Conservation (phyloP, 2,888 invertebrate species). For the Andrena fulva region DNA sequence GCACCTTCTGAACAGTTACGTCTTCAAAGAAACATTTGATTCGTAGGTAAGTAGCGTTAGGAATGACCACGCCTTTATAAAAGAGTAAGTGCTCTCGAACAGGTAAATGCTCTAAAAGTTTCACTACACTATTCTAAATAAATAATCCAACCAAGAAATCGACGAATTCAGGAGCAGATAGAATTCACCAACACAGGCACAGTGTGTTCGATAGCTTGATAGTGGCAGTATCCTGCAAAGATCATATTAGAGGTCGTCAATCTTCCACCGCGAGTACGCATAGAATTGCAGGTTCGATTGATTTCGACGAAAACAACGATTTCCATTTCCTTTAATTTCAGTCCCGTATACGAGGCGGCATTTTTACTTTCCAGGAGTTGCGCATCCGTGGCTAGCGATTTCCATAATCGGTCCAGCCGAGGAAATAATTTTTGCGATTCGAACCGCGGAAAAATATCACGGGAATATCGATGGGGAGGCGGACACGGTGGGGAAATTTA, state of each 20-base stretch:
- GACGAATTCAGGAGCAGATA: no score
- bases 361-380: conserved; percentile 3
- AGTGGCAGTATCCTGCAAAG: background rate
- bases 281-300: background rate
- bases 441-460: background rate
- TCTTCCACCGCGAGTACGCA: background rate
- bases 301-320: conserved; percentile 5
- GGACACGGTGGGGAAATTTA: conserved; percentile 6
- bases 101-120: no score
- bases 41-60: no score
- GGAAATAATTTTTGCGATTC: conserved; percentile 31
- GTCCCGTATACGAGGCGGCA: background rate
- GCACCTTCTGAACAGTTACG: background rate
- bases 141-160: no score
- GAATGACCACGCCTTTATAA: background rate
- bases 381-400: conserved; percentile 26
- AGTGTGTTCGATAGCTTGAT: background rate
- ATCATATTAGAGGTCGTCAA: conserved; percentile 2
- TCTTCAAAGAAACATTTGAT: background rate
- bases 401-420: conserved; percentile 34
- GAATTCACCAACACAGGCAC: no score
- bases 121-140: no score
- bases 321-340: conserved; percentile 15
- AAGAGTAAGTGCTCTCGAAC: background rate
- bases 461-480: background rate